Conservation (phyloP, 2,797 vertebrate genomes). For the Galagoides demidoff region DNA sequence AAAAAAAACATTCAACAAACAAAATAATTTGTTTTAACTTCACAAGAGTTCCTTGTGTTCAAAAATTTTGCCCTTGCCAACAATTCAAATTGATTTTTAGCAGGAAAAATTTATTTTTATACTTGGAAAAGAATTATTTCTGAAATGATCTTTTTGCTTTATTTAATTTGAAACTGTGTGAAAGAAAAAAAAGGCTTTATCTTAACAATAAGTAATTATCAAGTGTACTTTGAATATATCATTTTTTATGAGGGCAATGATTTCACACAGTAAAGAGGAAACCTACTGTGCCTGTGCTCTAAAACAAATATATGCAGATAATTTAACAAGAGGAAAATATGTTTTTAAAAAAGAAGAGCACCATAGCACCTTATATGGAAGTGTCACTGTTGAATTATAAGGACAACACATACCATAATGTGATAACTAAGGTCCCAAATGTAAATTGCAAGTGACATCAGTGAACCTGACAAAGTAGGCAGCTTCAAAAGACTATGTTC, state of each 20-base stretch:
- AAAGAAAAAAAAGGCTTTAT: not conserved
- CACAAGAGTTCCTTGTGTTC: not conserved
- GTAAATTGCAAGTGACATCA: not conserved
- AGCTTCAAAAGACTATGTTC: not conserved
- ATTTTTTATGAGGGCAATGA: not conserved
- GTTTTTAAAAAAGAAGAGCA: not conserved
- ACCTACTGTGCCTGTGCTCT: not conserved
- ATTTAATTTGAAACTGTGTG: constrained; percentile 28
- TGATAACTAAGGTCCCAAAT: not conserved
- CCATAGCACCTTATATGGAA: not conserved
- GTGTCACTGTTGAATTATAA: constrained; percentile 17
- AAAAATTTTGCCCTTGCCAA: constrained; percentile 46
- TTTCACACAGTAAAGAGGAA: constrained; percentile 11
- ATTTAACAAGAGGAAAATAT: not conserved
- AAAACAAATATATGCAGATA: constrained; percentile 8
- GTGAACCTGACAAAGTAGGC: not conserved
- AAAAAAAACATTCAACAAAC: constrained; percentile 36
- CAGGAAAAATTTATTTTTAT: constrained; percentile 35
- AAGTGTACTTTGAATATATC: not conserved
- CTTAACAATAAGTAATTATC: constrained; percentile 9
- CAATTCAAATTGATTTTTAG: constrained; percentile 63
- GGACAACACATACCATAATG: not conserved
- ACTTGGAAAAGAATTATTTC: constrained; percentile 50
- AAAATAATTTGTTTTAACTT: constrained; percentile 46
- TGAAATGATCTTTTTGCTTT: constrained; percentile 36